Percentiles rank a stretch among this genome's conserved stretches.
Conservation (phyloP, 2,888 invertebrate genomes). For the Scaptomyza polygonia region DNA sequence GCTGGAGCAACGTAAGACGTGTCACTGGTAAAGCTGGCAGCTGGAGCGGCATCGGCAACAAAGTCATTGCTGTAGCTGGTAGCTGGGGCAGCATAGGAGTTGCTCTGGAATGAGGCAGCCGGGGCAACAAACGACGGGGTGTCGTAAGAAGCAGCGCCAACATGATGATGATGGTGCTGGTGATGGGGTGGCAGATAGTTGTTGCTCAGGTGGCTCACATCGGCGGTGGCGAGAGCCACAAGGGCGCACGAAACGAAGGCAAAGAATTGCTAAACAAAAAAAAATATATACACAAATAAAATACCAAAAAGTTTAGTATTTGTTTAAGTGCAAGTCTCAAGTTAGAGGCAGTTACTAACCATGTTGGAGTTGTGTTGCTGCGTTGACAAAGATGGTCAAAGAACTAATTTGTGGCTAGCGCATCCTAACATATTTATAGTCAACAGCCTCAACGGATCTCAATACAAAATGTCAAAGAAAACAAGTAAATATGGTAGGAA, state of each 20-base stretch:
- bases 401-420: slow-evolving; percentile 55
- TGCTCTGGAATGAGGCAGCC: slow-evolving; percentile 25
- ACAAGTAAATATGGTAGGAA: slow-evolving; percentile 43
- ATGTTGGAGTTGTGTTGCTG: slow-evolving; percentile 47
- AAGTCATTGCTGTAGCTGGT: not conserved
- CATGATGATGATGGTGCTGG: not conserved
- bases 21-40: slow-evolving; percentile 24
- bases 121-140: slow-evolving; percentile 36
- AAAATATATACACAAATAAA: not conserved
- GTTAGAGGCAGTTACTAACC: slow-evolving; percentile 50
- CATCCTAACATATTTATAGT: slow-evolving; percentile 68
- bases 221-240: slow-evolving; percentile 61
- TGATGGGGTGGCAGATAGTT: slow-evolving; percentile 61
- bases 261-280: slow-evolving; percentile 51
- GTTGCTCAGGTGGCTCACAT: slow-evolving; percentile 67
- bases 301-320: not conserved
- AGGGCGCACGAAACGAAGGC: slow-evolving; percentile 61
- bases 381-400: slow-evolving; percentile 51
- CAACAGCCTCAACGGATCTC: slow-evolving; percentile 19
- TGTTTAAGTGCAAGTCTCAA: not conserved
- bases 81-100: slow-evolving; percentile 14
- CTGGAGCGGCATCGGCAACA: slow-evolving; percentile 30
- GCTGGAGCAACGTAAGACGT: slow-evolving; percentile 31
- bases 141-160: slow-evolving; percentile 32
- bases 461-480: slow-evolving; percentile 66